A percentile compares a stretch with the other conserved stretches of the same genome.
Conservation (phyloP, 2,113 vertebrate species). For the Dendropsophus ebraccatus region DNA sequence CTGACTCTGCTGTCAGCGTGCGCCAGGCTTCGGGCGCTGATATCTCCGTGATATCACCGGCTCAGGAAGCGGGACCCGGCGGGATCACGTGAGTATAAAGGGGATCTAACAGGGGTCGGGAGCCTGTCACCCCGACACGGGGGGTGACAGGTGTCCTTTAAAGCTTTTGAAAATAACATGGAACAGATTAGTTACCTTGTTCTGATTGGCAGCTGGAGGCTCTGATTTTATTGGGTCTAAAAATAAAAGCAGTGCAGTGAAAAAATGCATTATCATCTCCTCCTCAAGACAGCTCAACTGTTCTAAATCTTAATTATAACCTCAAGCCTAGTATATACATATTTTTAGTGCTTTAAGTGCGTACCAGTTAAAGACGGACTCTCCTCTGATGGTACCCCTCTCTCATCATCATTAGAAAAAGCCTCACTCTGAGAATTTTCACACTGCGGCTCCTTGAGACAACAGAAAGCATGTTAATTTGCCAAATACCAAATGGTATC, state of each 20-base stretch:
- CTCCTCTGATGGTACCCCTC: neutral
- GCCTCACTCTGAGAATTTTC: conserved; percentile 33
- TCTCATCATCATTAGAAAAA: conserved; percentile 47
- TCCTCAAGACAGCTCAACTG: neutral
- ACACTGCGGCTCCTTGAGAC: conserved; percentile 9
- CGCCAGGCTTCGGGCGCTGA: no score
- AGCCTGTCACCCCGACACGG: no score
- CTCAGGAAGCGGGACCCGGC: no score
- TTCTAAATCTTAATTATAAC: neutral
- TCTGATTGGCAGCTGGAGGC: conserved; percentile 21
- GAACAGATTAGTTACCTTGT: conserved; percentile 30
- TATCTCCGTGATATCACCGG: no score
- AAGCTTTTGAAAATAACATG: neutral
- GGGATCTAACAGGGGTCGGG: no score
- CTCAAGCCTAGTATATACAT: neutral
- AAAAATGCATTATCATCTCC: neutral
- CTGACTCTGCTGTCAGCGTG: no score
- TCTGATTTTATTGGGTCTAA: conserved; percentile 18
- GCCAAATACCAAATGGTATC: neutral
- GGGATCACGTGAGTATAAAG: no score
- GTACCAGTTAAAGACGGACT: conserved; percentile 32
- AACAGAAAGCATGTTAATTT: neutral
- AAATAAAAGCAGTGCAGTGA: conserved; percentile 26
- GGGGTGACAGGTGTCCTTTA: no score
- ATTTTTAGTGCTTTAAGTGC: neutral